Base-by-base conservation (phyloP, 2,888 invertebrate genomes). In the Glaucopsyche alexis region DNA sequence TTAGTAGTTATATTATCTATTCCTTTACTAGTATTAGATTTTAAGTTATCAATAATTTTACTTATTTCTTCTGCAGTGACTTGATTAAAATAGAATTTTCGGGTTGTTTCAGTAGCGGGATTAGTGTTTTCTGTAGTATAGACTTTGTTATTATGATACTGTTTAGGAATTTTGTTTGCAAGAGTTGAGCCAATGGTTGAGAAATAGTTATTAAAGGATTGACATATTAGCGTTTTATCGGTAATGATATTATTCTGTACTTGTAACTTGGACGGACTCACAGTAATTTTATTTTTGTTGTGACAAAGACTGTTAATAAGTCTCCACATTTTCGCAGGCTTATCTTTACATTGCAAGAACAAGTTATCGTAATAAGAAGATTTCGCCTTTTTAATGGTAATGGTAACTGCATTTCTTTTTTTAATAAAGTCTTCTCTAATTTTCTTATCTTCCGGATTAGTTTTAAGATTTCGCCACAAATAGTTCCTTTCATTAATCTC, bases 161-260 rank as follows among this genome's bases (percentile, higher is more conserved):
- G 65, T 7, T 72, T 29, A 1, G 76, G 74, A 71, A 77, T n/a
- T n/a, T n/a, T n/a, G n/a, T 42, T 52, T 65, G 78, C 77, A 65
- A 78, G 55, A 8, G 50, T 60, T 2, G 55, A 9, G 11, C 78
- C 77, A 19, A 78, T 73, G 38, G 60, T 66, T 9, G 74, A 60
- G 64, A 78, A 77, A 40, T 72, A 77, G 11, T 16, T 16, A 66
- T 78, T 77, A 29, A 78, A 78, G 1, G 9, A 42, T 40, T 78
- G 66, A 55, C 79, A 77, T 8, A 78, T 75, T 45, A 74, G 71
- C 13, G 52, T 66, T 7, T 52, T 64, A 42, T 77, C 73, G 14
- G 74, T 75, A 9, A 77, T 64, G 9, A 19, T 13, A 13, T 19
- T 50, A 11, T 45, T 38, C 11, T 74, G 29, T 0, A 14, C 64